Evolutionary conservation across 2,888 invertebrate genomes (phyloP).

Genomic region (Deilephila porcellus): DNA sequence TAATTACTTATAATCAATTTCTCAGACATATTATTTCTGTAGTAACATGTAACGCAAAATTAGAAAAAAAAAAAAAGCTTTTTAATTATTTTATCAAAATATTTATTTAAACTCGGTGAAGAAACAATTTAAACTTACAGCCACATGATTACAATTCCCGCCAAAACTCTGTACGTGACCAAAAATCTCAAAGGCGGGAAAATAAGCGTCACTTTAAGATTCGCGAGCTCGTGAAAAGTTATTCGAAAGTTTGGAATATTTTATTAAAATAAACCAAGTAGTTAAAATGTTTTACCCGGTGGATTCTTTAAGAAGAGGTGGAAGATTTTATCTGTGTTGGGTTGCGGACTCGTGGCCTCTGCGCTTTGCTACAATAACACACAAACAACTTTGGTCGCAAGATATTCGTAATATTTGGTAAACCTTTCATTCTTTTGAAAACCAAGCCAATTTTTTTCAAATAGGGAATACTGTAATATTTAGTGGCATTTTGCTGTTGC

Average conservation of each 20-base stretch:
- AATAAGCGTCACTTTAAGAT: slow-evolving; percentile 37
- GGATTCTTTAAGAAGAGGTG: slow-evolving; percentile 70
- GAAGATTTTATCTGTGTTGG: slow-evolving; percentile 78
- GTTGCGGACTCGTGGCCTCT: slow-evolving; percentile 78
- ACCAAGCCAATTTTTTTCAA: no score
- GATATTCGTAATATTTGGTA: slow-evolving; percentile 75
- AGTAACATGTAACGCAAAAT: no score
- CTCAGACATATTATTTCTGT: no score
- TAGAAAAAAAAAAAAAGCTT: no score
- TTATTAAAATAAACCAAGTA: background rate
- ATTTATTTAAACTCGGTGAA: no score
- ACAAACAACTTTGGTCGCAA: slow-evolving; percentile 71
- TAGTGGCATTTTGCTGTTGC: slow-evolving; percentile 34
- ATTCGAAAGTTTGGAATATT: background rate
- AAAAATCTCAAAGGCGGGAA: slow-evolving; percentile 42
- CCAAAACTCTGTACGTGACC: background rate
- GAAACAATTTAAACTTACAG: no score
- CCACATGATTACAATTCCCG: no score
- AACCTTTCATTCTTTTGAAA: slow-evolving; percentile 18
- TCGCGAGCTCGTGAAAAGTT: background rate
- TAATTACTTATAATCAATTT: no score
- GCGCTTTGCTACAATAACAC: slow-evolving; percentile 69
- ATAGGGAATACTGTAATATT: background rate
- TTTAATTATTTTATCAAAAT: no score
- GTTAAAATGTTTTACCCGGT: slow-evolving; percentile 74